phyloP scores from a whole-genome alignment of 2,113 vertebrate species.

The Mellivora capensis region DNA sequence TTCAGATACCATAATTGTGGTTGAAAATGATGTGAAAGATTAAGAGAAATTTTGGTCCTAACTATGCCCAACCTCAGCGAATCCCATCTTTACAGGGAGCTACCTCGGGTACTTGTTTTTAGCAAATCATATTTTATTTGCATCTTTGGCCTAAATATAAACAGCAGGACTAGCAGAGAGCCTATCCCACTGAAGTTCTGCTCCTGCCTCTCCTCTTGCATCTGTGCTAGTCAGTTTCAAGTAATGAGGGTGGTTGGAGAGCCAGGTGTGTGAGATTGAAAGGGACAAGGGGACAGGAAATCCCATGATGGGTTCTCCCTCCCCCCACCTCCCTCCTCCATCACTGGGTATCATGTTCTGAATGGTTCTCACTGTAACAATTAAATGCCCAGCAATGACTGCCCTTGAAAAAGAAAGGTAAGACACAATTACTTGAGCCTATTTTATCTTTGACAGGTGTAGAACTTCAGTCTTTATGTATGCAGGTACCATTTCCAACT shows the following conservation, averaged over 20 bases:
- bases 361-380: neutral
- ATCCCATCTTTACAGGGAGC: neutral
- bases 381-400: neutral
- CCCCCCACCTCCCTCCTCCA: neutral
- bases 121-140: neutral
- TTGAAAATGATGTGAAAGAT: constrained; percentile 34
- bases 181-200: neutral
- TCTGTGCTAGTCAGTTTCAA: neutral
- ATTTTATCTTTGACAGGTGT: neutral
- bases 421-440: neutral
- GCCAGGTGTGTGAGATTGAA: neutral
- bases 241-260: neutral
- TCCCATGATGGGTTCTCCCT: neutral
- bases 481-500: neutral
- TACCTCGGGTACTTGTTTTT: neutral
- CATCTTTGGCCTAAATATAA: neutral
- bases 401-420: neutral
- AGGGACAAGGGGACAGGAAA: neutral
- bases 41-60: constrained; percentile 27
- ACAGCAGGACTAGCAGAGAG: neutral
- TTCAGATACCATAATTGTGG: constrained; percentile 9
- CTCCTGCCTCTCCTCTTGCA: neutral
- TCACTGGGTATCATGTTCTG: neutral
- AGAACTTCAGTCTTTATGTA: neutral
- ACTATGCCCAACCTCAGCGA: neutral